Base-by-base conservation (phyloP, 2,113 vertebrate species). In the Gopherus evgoodei region DNA sequence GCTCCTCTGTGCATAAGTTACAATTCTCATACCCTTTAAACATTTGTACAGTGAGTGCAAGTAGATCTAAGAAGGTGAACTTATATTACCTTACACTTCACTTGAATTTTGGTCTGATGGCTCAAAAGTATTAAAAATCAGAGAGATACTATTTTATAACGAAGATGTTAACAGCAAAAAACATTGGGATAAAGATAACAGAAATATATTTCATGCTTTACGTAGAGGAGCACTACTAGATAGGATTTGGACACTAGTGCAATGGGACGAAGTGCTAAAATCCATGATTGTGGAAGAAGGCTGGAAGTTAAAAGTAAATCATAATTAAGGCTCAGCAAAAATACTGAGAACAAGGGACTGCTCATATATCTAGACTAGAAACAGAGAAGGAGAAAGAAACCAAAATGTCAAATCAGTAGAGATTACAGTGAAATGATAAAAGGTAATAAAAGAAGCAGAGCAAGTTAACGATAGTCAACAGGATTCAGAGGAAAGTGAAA, bases 271-370 rank as follows among this genome's bases (percentile, higher is more conserved):
- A 95, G 29, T 35, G n/a, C 89, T 91, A 88, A 79, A 95, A 90
- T 96, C 89, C 89, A 86, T 87, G 76, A 53, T 72, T 91, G 83
- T 95, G 85, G 95, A 97, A 93, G 80, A 88, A 90, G 89, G 87
- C 65, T 92, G 89, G 65, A 83, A 92, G 90, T 57, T 42, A 91
- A 91, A 76, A 90, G 94, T 84, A 92, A 88, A 78, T 19, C 72
- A 78, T 53, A 92, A 92, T 81, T 92, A 94, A 94, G 87, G 92
- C 53, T 90, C 94, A 92, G 31, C 35, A 86, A 94, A 87, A 86
- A 83, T n/a, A 94, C 31, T 92, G 76, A 80, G 38, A 92, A 69
- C 13, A 95, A 86, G 3, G 89, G 91, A 95, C 17, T 91, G 42
- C 17, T 90, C 82, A 93, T 87, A 90, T 69, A 87, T 27, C 22